phyloP scores from a whole-genome alignment of 2,888 invertebrate genomes.

The Eilema griseolum region DNA sequence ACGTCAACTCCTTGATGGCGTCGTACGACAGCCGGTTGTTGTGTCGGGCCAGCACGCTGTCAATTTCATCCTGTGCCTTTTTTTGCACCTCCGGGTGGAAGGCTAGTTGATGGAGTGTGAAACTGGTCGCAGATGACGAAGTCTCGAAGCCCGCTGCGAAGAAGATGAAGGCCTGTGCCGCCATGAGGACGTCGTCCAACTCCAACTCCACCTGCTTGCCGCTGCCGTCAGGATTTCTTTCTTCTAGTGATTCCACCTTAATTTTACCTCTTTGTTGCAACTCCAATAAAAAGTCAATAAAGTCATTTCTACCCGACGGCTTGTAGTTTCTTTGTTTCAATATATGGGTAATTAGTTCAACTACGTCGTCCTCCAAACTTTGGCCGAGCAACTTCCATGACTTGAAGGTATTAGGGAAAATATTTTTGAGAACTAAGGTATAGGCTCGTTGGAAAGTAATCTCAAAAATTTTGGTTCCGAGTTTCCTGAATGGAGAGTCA shows the following conservation, averaged over 20 bases:
- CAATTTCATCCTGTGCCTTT: slow-evolving; percentile 66
- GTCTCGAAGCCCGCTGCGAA: slow-evolving; percentile 83
- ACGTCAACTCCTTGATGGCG: slow-evolving; percentile 70
- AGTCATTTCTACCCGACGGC: slow-evolving; percentile 67
- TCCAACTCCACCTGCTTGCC: slow-evolving; percentile 57
- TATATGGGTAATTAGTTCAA: slow-evolving; percentile 55
- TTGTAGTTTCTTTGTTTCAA: slow-evolving; percentile 57
- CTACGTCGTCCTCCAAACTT: slow-evolving; percentile 63
- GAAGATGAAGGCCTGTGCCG: slow-evolving; percentile 72
- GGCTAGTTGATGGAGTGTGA: slow-evolving; percentile 71
- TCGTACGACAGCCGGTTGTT: slow-evolving; percentile 67
- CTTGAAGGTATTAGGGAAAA: slow-evolving; percentile 64
- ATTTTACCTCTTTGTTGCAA: slow-evolving; percentile 60
- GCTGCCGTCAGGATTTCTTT: slow-evolving; percentile 56
- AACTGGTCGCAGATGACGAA: slow-evolving; percentile 77
- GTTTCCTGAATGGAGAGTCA: slow-evolving; percentile 64
- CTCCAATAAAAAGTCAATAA: slow-evolving; percentile 66
- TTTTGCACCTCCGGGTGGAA: slow-evolving; percentile 64
- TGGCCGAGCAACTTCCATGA: slow-evolving; percentile 56
- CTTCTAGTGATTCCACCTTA: slow-evolving; percentile 60
- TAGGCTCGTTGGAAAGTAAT: slow-evolving; percentile 49
- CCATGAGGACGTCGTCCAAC: slow-evolving; percentile 60
- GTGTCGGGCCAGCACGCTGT: slow-evolving; percentile 59
- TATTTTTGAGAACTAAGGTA: slow-evolving; percentile 53
- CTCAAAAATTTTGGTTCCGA: slow-evolving; percentile 62